These are phyloP conservation scores for Brachionus calyciflorus DNA, from an alignment of 1,140 invertebrate genomes.

Conservation along the genomic window DNA sequence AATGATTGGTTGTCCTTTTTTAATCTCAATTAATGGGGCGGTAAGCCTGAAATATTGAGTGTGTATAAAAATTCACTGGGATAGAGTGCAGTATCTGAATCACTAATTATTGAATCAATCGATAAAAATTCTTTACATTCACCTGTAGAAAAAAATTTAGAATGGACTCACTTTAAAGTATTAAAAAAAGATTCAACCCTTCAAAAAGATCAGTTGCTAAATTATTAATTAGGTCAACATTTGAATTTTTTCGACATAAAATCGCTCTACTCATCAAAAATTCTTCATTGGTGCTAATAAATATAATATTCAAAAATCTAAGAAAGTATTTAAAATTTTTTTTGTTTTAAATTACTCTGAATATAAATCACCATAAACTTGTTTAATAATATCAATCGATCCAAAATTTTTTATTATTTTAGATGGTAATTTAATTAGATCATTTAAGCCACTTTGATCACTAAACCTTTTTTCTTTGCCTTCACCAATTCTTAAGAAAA, in stretches of 20 bases:
- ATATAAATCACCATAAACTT: not conserved
- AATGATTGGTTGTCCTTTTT: too few species aligned
- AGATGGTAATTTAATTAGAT: conserved; percentile 4
- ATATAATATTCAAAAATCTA: not conserved
- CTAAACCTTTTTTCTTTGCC: not conserved
- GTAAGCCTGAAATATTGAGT: too few species aligned
- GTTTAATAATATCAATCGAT: not conserved
- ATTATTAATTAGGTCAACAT: conserved; percentile 8
- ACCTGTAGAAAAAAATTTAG: not conserved
- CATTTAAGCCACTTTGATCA: conserved; percentile 11
- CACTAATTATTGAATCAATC: conserved; percentile 16
- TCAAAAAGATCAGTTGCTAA: conserved; percentile 14
- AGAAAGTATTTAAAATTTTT: not conserved
- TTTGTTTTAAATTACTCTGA: not conserved
- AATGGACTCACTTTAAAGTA: conserved; percentile 15
- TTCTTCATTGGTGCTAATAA: conserved; percentile 16
- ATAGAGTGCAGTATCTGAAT: conserved; percentile 21
- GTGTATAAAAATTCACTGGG: conserved; percentile 2
- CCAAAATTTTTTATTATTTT: conserved; percentile 4
- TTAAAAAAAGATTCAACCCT: not conserved
- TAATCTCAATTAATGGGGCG: too few species aligned
- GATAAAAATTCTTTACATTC: conserved; percentile 25
- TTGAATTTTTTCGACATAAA: not conserved
- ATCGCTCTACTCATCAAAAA: conserved; percentile 27
- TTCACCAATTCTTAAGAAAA: conserved; percentile 22